phyloP scores from a whole-genome alignment of 2,888 invertebrate genomes.

The Blastobasis lacticolella region DNA sequence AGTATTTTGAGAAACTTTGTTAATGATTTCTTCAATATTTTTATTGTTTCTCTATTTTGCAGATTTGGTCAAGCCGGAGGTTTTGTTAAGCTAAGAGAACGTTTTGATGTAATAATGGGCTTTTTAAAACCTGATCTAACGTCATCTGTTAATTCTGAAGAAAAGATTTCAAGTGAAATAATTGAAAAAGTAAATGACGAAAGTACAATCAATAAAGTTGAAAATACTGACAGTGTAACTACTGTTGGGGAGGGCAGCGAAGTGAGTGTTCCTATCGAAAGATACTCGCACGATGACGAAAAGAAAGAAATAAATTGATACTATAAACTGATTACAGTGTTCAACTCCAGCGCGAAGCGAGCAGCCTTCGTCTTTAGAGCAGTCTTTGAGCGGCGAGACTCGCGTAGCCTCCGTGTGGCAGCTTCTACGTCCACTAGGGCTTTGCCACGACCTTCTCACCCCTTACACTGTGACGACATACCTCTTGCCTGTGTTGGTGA shows the following conservation, averaged over 20 bases:
- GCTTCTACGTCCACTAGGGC: conserved; percentile 91
- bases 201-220: conserved; percentile 34
- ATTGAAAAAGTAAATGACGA: conserved; percentile 56
- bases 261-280: conserved; percentile 22
- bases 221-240: conserved; percentile 32
- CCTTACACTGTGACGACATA: conserved; percentile 92
- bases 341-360: conserved; percentile 44
- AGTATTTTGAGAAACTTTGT: background rate
- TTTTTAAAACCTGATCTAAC: conserved; percentile 68
- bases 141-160: conserved; percentile 51
- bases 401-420: conserved; percentile 66
- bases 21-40: background rate
- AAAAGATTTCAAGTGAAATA: conserved; percentile 55
- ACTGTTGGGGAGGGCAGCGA: conserved; percentile 46
- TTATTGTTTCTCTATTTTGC: conserved; percentile 15
- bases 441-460: conserved; percentile 93
- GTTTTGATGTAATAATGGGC: conserved; percentile 84
- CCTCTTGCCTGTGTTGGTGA: conserved; percentile 91
- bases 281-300: background rate
- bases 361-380: conserved; percentile 57
- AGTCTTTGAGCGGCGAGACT: conserved; percentile 51
- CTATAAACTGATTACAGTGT: conserved; percentile 18
- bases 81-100: conserved; percentile 87
- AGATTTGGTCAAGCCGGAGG: conserved; percentile 93
- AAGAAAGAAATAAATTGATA: too few species aligned